These are phyloP conservation scores for Hypomecis atomaria DNA, from an alignment of 2,888 invertebrate species.

Conservation along the genomic window DNA sequence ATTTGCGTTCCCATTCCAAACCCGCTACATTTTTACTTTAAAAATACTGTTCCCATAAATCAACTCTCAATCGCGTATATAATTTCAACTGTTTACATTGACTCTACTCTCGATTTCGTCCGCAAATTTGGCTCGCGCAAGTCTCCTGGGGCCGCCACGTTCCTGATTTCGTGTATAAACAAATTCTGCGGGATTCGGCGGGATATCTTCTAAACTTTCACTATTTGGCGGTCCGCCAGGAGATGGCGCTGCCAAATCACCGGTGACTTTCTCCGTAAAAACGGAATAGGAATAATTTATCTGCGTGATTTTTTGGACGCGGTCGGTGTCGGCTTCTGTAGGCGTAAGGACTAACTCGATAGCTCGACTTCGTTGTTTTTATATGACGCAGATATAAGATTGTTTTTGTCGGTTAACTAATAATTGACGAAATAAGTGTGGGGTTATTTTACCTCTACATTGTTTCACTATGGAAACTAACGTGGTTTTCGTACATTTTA, in stretches of 20 bases:
- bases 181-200: constrained; percentile 61
- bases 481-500: too few species aligned
- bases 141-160: constrained; percentile 46
- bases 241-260: constrained; percentile 62
- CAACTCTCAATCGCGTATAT: constrained; percentile 51
- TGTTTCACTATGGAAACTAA: too few species aligned
- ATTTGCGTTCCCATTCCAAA: not conserved
- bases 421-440: not conserved
- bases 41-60: constrained; percentile 22
- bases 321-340: constrained; percentile 51
- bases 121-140: constrained; percentile 61
- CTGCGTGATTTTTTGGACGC: constrained; percentile 60
- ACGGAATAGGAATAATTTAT: constrained; percentile 73
- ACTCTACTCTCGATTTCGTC: constrained; percentile 70
- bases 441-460: too few species aligned
- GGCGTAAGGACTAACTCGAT: not conserved
- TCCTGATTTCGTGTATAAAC: constrained; percentile 65
- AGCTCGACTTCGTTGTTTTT: constrained; percentile 17
- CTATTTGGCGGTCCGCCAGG: constrained; percentile 72
- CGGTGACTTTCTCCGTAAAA: constrained; percentile 70
- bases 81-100: constrained; percentile 69
- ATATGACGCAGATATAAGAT: constrained; percentile 6
- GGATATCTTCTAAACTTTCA: constrained; percentile 79
- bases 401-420: constrained; percentile 8
- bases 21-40: constrained; percentile 6